Evolutionary conservation across 2,888 invertebrate species (phyloP).

Genomic region (Platynereis dumerilii): DNA sequence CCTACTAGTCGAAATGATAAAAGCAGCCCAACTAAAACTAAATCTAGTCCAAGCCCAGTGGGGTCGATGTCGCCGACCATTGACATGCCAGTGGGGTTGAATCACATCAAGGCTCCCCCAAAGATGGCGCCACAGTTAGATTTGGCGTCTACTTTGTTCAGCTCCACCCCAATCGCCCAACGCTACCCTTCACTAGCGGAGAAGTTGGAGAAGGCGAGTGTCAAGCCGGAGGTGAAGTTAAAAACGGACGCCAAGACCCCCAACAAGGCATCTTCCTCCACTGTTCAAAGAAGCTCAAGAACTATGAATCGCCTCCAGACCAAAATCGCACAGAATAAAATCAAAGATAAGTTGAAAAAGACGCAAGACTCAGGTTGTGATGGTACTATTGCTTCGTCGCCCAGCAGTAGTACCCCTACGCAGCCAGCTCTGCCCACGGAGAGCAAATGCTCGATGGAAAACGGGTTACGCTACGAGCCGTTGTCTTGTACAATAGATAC

Average conservation of each 20-base stretch:
- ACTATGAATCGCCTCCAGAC: conserved; percentile 63
- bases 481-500: neutral
- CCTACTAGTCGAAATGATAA: neutral
- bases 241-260: conserved; percentile 16
- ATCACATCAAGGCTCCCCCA: neutral
- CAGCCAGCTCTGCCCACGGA: conserved; percentile 16
- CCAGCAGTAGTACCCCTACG: conserved; percentile 6
- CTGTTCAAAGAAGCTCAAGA: conserved; percentile 53
- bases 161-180: conserved; percentile 43
- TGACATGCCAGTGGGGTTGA: neutral
- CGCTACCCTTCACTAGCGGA: conserved; percentile 60
- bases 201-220: conserved; percentile 54
- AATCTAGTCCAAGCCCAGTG: neutral
- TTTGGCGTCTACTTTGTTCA: neutral
- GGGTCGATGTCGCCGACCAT: neutral
- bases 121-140: neutral
- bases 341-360: conserved; percentile 61
- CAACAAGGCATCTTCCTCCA: conserved; percentile 8
- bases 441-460: neutral
- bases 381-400: conserved; percentile 9
- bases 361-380: conserved; percentile 29
- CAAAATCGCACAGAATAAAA: conserved; percentile 63
- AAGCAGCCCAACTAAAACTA: neutral
- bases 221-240: conserved; percentile 41
- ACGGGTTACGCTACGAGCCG: neutral